Percentiles rank a stretch among this genome's conserved stretches.
phyloP scores from a whole-genome alignment of 2,113 vertebrate genomes.

The Sprattus sprattus region DNA sequence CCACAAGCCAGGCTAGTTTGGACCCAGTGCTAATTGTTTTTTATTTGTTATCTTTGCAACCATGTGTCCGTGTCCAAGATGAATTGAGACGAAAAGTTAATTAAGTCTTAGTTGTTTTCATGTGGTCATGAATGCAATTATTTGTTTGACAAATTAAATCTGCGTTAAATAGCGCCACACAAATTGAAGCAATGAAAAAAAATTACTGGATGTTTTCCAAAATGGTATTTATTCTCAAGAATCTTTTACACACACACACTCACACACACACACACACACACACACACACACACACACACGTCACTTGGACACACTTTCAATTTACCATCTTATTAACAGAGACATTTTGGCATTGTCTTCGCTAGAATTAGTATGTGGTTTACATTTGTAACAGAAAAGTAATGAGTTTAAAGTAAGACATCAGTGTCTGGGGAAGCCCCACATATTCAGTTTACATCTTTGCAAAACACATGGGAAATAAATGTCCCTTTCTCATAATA shows the following conservation, averaged over 20 bases:
- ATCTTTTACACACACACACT: background rate
- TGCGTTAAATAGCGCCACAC: background rate
- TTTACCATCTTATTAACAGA: background rate
- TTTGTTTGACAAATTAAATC: background rate
- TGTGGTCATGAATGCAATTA: slow-evolving; percentile 14
- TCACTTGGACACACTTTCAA: background rate
- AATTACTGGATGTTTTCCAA: slow-evolving; percentile 5
- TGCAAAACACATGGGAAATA: background rate
- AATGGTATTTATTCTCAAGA: background rate
- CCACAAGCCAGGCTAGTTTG: background rate
- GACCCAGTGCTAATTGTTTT: background rate
- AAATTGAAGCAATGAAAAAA: background rate
- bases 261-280: slow-evolving; percentile 12
- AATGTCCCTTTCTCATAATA: background rate
- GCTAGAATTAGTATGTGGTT: background rate
- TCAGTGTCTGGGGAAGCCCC: background rate
- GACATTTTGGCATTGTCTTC: background rate
- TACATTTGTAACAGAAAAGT: background rate
- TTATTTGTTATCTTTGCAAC: background rate
- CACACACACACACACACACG: slow-evolving; percentile 14
- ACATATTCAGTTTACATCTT: background rate
- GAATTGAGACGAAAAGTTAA: slow-evolving; percentile 1
- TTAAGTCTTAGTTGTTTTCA: background rate
- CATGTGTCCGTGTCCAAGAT: background rate
- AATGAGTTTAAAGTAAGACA: background rate